phyloP scores from a whole-genome alignment of 1,140 invertebrate genomes.

The Pogonus chalceus region DNA sequence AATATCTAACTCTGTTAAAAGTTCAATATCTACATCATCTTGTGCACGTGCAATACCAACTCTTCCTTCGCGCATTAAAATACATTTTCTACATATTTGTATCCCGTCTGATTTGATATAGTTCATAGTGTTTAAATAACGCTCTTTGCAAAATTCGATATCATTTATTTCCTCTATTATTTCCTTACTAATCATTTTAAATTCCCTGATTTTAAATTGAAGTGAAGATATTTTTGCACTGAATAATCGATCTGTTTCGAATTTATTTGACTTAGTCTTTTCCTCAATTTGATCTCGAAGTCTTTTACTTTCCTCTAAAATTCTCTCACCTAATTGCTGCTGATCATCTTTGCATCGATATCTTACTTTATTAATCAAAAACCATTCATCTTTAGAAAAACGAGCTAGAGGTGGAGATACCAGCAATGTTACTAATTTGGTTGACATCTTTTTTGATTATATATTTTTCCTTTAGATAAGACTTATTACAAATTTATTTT shows the following conservation, averaged over 20 bases:
- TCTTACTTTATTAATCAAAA: constrained; percentile 51
- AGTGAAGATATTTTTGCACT: constrained; percentile 73
- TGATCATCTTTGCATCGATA: constrained; percentile 57
- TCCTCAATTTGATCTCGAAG: constrained; percentile 54
- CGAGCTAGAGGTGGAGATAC: constrained; percentile 17
- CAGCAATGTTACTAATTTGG: too few relatives aligned
- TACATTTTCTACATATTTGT: constrained; percentile 57
- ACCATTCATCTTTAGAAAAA: constrained; percentile 63
- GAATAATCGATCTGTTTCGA: constrained; percentile 58
- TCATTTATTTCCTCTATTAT: constrained; percentile 60
- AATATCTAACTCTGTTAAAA: constrained; percentile 54
- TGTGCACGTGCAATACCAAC: constrained; percentile 67
- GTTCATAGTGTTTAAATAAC: constrained; percentile 54
- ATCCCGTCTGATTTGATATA: constrained; percentile 53
- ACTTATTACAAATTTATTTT: too few relatives aligned
- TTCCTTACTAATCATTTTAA: constrained; percentile 62
- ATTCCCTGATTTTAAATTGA: constrained; percentile 65
- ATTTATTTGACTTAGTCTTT: constrained; percentile 51
- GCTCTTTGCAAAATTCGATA: constrained; percentile 52
- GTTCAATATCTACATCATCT: constrained; percentile 53
- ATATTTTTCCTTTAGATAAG: too few relatives aligned
- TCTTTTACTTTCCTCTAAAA: constrained; percentile 39
- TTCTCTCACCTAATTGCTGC: constrained; percentile 58
- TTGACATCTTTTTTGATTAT: too few relatives aligned
- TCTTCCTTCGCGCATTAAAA: constrained; percentile 57